Evolutionary conservation across 2,113 vertebrate genomes (phyloP), one percentile per base, ranked within the genome.

Genomic region (Chaenogobius annularis): DNA sequence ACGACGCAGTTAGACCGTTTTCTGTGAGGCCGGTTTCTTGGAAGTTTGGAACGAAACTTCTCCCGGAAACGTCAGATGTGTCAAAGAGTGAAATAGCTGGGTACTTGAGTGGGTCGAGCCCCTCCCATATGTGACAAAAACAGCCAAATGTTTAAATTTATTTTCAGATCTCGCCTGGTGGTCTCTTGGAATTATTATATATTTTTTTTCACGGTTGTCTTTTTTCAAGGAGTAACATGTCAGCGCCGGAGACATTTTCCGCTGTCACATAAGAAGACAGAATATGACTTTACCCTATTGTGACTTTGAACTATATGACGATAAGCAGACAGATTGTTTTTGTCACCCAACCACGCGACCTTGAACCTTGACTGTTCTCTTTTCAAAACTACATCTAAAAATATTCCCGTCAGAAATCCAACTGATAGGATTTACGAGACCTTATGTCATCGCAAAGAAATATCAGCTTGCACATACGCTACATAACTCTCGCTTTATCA

Each of bases 1-100:
- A 96, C 95, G 95, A 94, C 91, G 93, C 93, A 92, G 93, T 95
- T 95, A 95, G 94, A 94, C 95, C 92, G 92, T 94, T 95, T 95
- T 95, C 93, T 90, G n/a, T n/a, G n/a, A n/a, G 94, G 92, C 92
- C 93, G 20, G 44, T 40, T 44, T 19, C 19, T 15, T 12, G 4
- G 58, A 82, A 88, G 81, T 88, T 87, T 83, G 37, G 11, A 3
- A 52, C 46, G 22, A 72, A 84, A 86, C 87, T 77, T 82, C 85
- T 67, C 46, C 54, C 61, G 52, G 66, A 52, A 61, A 70, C 52
- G 44, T 54, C 55, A 46, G 0, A 64, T 65, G 69, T 78, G 66
- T 90, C 84, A 91, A 88, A 86, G 80, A 82, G 78, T 82, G 90
- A 85, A 89, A 69, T 55, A 82, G 82, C 61, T 75, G 10, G 75